Evolutionary conservation across 37 sponge, comb jelly and placozoan species (phyloP).

Genomic region (Theonella swinhoei): DNA sequence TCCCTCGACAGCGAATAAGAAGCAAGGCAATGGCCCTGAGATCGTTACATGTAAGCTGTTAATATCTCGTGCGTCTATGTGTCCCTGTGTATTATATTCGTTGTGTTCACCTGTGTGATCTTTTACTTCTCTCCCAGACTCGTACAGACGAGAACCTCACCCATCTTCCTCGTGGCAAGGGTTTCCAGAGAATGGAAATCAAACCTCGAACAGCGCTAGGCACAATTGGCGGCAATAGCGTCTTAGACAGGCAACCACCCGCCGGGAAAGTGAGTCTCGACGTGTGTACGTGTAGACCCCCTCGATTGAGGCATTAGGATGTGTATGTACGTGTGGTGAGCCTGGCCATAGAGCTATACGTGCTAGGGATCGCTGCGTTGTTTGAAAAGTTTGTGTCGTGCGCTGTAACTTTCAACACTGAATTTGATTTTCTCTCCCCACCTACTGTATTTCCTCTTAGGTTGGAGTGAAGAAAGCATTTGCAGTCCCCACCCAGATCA

Average conservation of each 20-base stretch:
- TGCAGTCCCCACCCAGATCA: not conserved
- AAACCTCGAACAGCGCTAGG: constrained; percentile 58
- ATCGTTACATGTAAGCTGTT: not conserved
- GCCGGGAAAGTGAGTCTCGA: not conserved
- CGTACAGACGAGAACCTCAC: not conserved
- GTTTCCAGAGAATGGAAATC: constrained; percentile 11
- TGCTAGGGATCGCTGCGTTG: too few species aligned
- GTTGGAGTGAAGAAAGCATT: not conserved
- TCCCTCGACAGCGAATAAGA: too few species aligned
- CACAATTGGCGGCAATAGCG: not conserved
- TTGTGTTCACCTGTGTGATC: not conserved
- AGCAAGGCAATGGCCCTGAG: constrained; percentile 7
- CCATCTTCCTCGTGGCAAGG: constrained; percentile 20
- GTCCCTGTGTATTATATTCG: not conserved
- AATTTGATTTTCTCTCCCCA: too few species aligned
- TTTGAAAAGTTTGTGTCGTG: too few species aligned
- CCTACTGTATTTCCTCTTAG: too few species aligned
- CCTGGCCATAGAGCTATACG: too few species aligned
- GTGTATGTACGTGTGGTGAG: too few species aligned
- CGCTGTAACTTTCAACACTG: too few species aligned
- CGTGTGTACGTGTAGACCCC: too few species aligned
- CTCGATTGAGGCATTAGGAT: too few species aligned
- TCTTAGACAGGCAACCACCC: not conserved
- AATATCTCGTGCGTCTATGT: not conserved
- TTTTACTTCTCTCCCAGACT: not conserved